Base-by-base conservation (phyloP, 2,888 invertebrate species). In the Asteroscopus sphinx region DNA sequence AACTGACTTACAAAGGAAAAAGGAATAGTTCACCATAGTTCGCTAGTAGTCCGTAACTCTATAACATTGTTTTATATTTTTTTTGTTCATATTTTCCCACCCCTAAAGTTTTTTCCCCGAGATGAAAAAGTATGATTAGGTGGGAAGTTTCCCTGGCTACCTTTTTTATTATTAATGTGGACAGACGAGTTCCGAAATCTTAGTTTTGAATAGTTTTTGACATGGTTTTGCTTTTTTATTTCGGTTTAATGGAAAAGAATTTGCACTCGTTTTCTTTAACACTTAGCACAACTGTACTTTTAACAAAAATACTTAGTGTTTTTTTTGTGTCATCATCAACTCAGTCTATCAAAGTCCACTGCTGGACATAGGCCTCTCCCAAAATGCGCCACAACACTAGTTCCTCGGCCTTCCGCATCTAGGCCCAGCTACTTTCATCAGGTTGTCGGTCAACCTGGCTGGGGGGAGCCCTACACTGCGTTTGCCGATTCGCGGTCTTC, bases 101-200 rank as follows among this genome's bases (percentile, higher is more conserved):
- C 71, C 61, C 51, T 40, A 62, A 75, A 60, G 59, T 71, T 68
- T 54, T 53, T 44, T n/a, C n/a, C 16, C 32, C 39, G 56, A 66
- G 62, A 72, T 75, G 73, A 69, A 73, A 77, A 77, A 79, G 70
- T 79, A 76, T 73, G 74, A 79, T 79, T 77, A 77, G 66, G 73
- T 74, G 33, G 30, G 30, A 75, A 74, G 63, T 74, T 74, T 63
- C 12, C 21, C 25, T 37, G 60, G 60, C 55, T 66, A 75, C 72
- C 66, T 74, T 67, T 73, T 74, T 71, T 63, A 63, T 74, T 71
- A 74, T 73, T 70, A 74, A 73, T 60, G 75, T 42, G 28, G 21
- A 1, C 54, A 55, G 59, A 51, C 51, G 44, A 65, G 49, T 58
- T 65, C 53, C 51, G 65, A 68, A 71, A 74, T 74, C 59, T 71